These are phyloP conservation scores for Lasioglossum leucozonium DNA, from an alignment of 2,888 invertebrate genomes.

Conservation along the genomic window DNA sequence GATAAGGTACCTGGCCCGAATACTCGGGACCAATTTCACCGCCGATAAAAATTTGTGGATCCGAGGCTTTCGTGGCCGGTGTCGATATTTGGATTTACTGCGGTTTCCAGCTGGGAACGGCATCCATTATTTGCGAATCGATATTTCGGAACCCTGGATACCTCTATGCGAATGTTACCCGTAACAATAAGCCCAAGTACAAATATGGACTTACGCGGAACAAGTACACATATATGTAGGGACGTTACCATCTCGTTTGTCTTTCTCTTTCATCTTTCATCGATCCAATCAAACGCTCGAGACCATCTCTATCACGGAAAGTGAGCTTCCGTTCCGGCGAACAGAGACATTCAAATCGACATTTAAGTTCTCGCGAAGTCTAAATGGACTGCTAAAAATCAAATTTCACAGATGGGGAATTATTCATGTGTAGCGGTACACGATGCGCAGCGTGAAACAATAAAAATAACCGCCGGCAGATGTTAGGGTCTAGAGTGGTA, in stretches of 20 bases:
- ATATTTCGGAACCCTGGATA: slow-evolving; percentile 21
- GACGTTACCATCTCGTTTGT: neutral
- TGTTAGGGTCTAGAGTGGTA: no score
- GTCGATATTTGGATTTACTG: slow-evolving; percentile 55
- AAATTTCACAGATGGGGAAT: neutral
- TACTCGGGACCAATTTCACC: slow-evolving; percentile 12
- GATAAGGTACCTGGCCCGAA: slow-evolving; percentile 14
- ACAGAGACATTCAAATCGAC: neutral
- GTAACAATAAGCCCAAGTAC: slow-evolving; percentile 46
- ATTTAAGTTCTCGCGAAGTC: neutral
- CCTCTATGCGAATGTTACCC: slow-evolving; percentile 45
- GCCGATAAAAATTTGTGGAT: slow-evolving; percentile 40
- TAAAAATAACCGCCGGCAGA: no score
- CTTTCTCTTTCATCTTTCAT: no score
- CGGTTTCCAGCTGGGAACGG: slow-evolving; percentile 39
- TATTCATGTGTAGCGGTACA: no score
- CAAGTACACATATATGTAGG: neutral
- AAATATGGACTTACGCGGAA: slow-evolving; percentile 38
- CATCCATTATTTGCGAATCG: slow-evolving; percentile 54
- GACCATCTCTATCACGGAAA: neutral
- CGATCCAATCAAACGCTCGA: neutral
- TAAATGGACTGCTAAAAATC: neutral
- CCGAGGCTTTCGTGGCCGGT: neutral
- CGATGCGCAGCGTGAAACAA: no score
- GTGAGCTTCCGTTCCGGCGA: neutral